These are phyloP conservation scores for Imbricaverruca yamaguchii DNA, from an alignment of 2,888 invertebrate genomes.

Conservation along the genomic window DNA sequence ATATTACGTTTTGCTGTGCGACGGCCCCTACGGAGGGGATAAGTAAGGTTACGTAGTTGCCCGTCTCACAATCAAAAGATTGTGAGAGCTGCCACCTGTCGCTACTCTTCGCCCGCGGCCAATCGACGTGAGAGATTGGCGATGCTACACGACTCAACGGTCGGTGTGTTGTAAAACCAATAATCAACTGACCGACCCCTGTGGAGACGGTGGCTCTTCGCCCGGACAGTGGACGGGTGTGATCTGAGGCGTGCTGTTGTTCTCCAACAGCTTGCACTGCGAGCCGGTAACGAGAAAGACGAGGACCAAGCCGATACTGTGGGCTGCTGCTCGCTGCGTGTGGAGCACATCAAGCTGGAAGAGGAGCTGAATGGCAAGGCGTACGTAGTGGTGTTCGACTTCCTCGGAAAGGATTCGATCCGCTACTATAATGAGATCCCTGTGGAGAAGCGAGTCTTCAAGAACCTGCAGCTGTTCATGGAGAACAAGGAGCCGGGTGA, in stretches of 20 bases:
- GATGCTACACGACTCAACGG: no score
- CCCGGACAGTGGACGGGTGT: no score
- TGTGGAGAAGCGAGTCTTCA: constrained; percentile 96
- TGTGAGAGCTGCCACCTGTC: no score
- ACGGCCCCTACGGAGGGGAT: no score
- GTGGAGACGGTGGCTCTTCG: no score
- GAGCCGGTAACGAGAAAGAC: constrained; percentile 99
- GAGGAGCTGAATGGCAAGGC: constrained; percentile 47
- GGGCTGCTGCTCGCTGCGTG: constrained; percentile 95
- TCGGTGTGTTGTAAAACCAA: no score
- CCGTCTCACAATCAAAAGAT: no score
- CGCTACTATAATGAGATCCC: constrained; percentile 92
- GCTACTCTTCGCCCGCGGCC: no score
- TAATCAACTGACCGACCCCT: no score
- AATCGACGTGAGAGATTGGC: no score
- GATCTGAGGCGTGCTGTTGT: background rate
- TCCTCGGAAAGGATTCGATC: constrained; percentile 88
- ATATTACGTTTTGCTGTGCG: no score
- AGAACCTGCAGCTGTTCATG: constrained; percentile 94
- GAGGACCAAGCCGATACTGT: constrained; percentile 99
- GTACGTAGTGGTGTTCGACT: constrained; percentile 96
- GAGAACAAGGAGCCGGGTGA: constrained; percentile 91
- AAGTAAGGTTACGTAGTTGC: no score
- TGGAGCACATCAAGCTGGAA: constrained; percentile 73
- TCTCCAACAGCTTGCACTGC: constrained; percentile 64